Evolutionary conservation across 1,140 invertebrate species (phyloP).

Genomic region (Calosoma granatense): DNA sequence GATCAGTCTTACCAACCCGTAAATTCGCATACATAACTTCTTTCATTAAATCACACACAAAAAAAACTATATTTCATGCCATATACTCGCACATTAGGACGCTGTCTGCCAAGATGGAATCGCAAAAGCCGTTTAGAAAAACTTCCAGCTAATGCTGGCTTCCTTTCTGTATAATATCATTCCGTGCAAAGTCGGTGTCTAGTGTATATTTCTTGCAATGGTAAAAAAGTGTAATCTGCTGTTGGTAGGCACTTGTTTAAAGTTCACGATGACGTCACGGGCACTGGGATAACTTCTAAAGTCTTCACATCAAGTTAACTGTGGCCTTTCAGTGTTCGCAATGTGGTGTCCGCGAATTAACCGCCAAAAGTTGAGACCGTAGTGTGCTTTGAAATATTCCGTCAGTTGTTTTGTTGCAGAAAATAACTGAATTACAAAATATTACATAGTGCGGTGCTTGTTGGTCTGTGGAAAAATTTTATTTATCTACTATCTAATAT

Average conservation of each 20-base stretch:
- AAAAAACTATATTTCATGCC: neutral
- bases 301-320: no score
- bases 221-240: neutral
- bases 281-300: neutral
- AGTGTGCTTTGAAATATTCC: no score
- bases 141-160: neutral
- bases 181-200: neutral
- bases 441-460: no score
- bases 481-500: no score
- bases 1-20: no score
- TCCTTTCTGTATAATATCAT: neutral
- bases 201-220: neutral
- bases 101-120: neutral
- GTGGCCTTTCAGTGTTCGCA: no score
- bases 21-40: neutral
- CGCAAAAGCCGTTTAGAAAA: no score
- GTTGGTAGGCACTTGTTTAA: neutral
- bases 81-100: neutral
- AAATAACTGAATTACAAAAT: no score
- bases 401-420: no score
- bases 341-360: no score
- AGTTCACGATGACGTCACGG: neutral
- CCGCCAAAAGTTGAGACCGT: no score
- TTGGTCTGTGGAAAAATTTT: no score
- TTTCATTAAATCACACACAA: neutral